Conservation (phyloP, 2,888 invertebrate species). For the Eilema caniola region DNA sequence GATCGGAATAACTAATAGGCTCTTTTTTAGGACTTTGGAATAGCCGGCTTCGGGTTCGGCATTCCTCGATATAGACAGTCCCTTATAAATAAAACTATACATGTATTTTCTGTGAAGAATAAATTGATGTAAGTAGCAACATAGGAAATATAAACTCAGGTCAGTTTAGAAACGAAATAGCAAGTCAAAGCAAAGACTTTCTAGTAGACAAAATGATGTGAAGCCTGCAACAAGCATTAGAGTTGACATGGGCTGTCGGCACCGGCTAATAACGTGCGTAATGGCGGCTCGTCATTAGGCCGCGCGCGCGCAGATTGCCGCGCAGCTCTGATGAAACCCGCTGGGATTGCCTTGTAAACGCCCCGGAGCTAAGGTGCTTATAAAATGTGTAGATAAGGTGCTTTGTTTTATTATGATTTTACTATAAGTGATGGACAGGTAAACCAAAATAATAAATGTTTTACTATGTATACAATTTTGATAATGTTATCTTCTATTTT, state of each 20-base stretch:
- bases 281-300: slow-evolving; percentile 74
- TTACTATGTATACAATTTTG: too few species aligned
- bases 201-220: slow-evolving; percentile 14
- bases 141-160: not conserved
- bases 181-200: not conserved
- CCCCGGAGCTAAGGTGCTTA: slow-evolving; percentile 56
- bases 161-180: not conserved
- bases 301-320: slow-evolving; percentile 79
- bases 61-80: too few species aligned
- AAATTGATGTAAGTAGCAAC: not conserved
- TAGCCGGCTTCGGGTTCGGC: too few species aligned
- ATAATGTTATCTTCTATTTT: too few species aligned
- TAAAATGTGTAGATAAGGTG: slow-evolving; percentile 59
- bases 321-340: slow-evolving; percentile 76
- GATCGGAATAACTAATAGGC: too few species aligned
- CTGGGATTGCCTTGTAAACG: slow-evolving; percentile 83
- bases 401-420: not conserved
- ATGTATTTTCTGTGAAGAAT: not conserved
- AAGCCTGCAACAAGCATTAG: slow-evolving; percentile 50
- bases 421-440: too few species aligned
- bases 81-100: not conserved
- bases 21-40: too few species aligned
- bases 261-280: slow-evolving; percentile 77
- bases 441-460: not conserved
- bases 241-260: slow-evolving; percentile 62